Conservation (phyloP, 2,888 invertebrate species). For the Andrena praecox region DNA sequence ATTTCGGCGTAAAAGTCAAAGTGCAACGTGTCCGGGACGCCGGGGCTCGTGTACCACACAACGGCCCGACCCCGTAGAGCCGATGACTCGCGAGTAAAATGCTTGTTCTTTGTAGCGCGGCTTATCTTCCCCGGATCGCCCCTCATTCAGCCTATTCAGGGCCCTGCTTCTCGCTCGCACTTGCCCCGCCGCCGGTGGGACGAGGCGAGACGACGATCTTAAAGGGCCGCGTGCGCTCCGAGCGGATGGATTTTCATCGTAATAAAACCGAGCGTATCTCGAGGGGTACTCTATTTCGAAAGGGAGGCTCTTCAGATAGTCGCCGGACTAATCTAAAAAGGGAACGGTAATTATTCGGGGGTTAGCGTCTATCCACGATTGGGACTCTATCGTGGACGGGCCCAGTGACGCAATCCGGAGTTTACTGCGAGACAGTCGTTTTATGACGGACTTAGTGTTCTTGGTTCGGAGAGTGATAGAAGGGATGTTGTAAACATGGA, state of each 20-base stretch:
- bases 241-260: constrained; percentile 43
- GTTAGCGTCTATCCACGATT: constrained; percentile 15
- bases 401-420: constrained; percentile 9
- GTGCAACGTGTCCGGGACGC: constrained; percentile 64
- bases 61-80: constrained; percentile 10
- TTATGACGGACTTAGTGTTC: not conserved
- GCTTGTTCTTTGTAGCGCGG: constrained; percentile 52
- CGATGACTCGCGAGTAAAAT: constrained; percentile 74
- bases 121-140: constrained; percentile 53
- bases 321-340: constrained; percentile 38
- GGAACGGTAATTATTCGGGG: constrained; percentile 45
- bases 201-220: constrained; percentile 1
- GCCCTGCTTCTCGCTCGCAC: constrained; percentile 32
- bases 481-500: not conserved
- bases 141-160: constrained; percentile 37
- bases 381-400: not conserved
- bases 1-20: constrained; percentile 76
- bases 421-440: constrained; percentile 6
- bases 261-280: constrained; percentile 49
- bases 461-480: not conserved
- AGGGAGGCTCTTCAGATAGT: constrained; percentile 28
- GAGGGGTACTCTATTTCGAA: constrained; percentile 44
- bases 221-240: constrained; percentile 25
- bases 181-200: not conserved
- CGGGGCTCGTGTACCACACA: not conserved